Evolutionary conservation across 2,113 vertebrate species (phyloP).

Genomic region (Lanius collurio): DNA sequence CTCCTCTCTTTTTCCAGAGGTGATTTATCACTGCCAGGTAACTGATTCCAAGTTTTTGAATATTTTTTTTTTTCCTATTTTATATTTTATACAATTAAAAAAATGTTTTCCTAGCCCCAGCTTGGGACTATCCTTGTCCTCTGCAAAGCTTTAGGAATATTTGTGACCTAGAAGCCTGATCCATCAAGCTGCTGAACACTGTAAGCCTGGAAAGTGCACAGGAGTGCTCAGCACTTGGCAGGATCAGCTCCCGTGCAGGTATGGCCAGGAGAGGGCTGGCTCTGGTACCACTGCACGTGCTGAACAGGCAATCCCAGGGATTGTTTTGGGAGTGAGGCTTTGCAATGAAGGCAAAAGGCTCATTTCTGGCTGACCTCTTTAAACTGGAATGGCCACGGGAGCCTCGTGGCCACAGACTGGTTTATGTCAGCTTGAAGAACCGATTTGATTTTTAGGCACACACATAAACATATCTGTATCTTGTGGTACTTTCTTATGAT

Average conservation of each 20-base stretch:
- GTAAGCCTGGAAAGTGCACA: neutral
- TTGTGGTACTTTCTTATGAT: slow-evolving; percentile 10
- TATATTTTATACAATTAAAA: neutral
- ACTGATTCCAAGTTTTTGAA: neutral
- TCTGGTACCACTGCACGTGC: neutral
- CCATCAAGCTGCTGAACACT: neutral
- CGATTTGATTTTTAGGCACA: neutral
- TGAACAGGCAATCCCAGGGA: neutral
- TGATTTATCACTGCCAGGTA: slow-evolving; percentile 30
- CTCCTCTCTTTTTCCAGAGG: slow-evolving; percentile 8
- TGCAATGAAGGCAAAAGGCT: neutral
- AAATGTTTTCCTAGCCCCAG: neutral
- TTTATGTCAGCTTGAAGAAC: neutral
- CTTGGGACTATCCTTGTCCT: neutral
- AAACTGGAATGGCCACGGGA: neutral
- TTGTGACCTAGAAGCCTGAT: neutral
- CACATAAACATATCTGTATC: neutral
- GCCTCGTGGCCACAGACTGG: neutral
- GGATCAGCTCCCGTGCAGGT: neutral
- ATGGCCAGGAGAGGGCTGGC: neutral
- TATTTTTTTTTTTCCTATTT: neutral
- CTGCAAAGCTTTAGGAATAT: neutral
- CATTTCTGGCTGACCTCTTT: neutral
- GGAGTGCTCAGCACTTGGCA: neutral
- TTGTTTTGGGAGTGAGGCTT: neutral